Evolutionary conservation across 2,797 vertebrate species (phyloP).

Genomic region (Agapornis canus): DNA sequence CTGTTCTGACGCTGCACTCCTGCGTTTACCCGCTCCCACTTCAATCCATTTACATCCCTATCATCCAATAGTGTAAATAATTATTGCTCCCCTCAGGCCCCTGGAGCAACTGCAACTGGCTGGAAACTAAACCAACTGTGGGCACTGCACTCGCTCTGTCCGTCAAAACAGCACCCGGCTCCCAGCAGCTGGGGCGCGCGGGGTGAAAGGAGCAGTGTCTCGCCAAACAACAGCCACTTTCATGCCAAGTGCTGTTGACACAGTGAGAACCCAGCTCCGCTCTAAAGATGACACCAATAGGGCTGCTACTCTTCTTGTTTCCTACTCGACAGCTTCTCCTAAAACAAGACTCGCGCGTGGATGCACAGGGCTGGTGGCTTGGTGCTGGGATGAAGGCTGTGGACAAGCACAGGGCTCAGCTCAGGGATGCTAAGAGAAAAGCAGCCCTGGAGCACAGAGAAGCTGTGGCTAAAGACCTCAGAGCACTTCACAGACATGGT

Average conservation of each 20-base stretch:
- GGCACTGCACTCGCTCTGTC: conserved; percentile 66
- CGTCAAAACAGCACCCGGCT: conserved; percentile 74
- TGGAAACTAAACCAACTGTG: conserved; percentile 69
- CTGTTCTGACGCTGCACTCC: rapidly evolving
- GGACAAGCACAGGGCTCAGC: background rate
- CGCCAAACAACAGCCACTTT: conserved; percentile 75
- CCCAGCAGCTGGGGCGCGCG: conserved; percentile 75
- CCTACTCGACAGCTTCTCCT: conserved; percentile 71
- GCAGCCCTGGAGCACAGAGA: background rate
- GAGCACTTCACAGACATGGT: background rate
- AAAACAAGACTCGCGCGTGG: rapidly evolving
- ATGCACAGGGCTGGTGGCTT: rapidly evolving
- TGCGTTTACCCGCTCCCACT: background rate
- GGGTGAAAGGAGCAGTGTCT: conserved; percentile 80
- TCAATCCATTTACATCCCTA: rapidly evolving
- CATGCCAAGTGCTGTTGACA: conserved; percentile 77
- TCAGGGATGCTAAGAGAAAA: background rate
- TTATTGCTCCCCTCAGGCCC: background rate
- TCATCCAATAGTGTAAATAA: background rate
- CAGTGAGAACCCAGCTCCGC: conserved; percentile 80
- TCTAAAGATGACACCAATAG: conserved; percentile 71
- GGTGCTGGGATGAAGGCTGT: rapidly evolving
- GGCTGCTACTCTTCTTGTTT: conserved; percentile 74
- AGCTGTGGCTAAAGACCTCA: background rate
- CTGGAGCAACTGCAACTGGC: conserved; percentile 69